These are phyloP conservation scores for Hydrolagus colliei DNA, from an alignment of 2,797 vertebrate species.

Conservation along the genomic window DNA sequence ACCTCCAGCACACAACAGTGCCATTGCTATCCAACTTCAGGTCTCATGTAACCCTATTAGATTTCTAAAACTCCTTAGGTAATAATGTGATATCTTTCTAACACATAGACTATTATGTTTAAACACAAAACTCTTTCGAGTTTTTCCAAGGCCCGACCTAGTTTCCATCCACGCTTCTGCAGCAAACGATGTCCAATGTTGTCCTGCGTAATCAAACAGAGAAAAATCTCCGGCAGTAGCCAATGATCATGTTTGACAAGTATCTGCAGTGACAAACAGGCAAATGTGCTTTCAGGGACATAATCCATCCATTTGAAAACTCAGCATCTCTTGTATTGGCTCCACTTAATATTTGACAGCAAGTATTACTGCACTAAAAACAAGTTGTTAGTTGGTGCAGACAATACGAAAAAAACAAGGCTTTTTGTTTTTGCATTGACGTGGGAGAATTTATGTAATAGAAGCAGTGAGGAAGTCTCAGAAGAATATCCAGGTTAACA, in stretches of 20 bases:
- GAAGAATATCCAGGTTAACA: too few species aligned
- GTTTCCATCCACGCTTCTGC: slow-evolving; percentile 5
- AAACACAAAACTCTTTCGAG: slow-evolving; percentile 4
- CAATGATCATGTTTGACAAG: not conserved
- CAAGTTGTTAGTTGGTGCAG: not conserved
- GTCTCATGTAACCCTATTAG: not conserved
- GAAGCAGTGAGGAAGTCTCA: not conserved
- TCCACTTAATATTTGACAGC: not conserved
- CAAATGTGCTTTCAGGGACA: not conserved
- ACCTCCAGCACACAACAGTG: not conserved
- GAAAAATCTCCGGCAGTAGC: too few species aligned
- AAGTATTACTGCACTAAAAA: not conserved
- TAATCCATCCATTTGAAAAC: not conserved
- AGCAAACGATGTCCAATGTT: not conserved
- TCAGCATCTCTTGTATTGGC: not conserved
- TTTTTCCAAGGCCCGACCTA: not conserved
- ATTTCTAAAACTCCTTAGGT: not conserved
- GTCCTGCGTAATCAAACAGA: not conserved
- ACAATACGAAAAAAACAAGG: not conserved
- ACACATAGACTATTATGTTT: too few species aligned
- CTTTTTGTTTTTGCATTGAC: not conserved
- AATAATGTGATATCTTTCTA: not conserved
- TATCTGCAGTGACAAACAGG: not conserved
- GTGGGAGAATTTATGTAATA: not conserved
- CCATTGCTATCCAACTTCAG: not conserved